Conservation (phyloP, 1,140 invertebrate species). For the Telenomus remus region DNA sequence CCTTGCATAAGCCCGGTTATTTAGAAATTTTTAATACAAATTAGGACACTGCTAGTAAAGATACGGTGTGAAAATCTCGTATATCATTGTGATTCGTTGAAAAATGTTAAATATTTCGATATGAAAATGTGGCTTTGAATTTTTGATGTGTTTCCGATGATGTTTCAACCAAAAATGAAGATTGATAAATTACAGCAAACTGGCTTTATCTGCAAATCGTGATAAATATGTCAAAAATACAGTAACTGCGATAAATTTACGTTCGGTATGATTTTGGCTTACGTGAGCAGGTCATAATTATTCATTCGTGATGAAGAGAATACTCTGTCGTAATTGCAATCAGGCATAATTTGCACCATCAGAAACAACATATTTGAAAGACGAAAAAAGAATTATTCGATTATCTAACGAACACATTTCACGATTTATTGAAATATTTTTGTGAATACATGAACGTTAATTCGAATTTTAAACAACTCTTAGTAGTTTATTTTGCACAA, state of each 20-base stretch:
- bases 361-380: no score
- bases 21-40: slow-evolving; percentile 1
- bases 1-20: background rate
- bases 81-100: no score
- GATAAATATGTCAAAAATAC: slow-evolving; percentile 52
- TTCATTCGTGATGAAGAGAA: slow-evolving; percentile 6
- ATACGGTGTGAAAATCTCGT: no score
- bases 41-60: no score
- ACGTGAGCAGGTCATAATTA: slow-evolving; percentile 15
- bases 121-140: background rate
- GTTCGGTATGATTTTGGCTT: slow-evolving; percentile 24
- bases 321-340: slow-evolving; percentile 13
- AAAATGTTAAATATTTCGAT: background rate
- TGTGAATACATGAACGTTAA: no score
- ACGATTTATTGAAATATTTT: no score
- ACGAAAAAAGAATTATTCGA: no score
- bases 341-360: background rate
- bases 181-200: slow-evolving; percentile 40
- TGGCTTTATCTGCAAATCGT: slow-evolving; percentile 39
- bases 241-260: slow-evolving; percentile 44
- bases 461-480: no score
- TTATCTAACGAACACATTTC: slow-evolving; percentile 4
- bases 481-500: no score
- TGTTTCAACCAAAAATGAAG: slow-evolving; percentile 26
- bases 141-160: background rate